Base-by-base conservation (phyloP, 1,140 invertebrate species). In the Euwallacea fornicatus region DNA sequence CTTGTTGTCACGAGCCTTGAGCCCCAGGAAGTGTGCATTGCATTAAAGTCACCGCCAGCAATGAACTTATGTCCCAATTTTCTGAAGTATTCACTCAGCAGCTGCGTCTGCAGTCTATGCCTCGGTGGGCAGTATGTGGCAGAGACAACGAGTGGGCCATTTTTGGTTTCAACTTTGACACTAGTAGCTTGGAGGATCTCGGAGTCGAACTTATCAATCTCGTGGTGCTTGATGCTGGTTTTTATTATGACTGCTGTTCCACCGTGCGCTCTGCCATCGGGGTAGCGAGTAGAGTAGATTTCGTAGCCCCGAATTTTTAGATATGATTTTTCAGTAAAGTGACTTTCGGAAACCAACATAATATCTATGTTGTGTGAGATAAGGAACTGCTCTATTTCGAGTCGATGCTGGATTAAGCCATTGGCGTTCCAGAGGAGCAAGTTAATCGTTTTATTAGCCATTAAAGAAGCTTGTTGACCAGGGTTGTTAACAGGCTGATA, bases 121-220 rank as follows among this genome's bases (percentile, higher is more conserved):
- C 13, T 79, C 33, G 79, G 78, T 43, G 80, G 79, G 62, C 77
- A 76, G 62, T 83, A 82, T 6, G 81, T 62, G 54, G 81, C 76
- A 7, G 77, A 77, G 46, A 80, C 60, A 41, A 58, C 78, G 0
- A 80, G 43, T 11, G 63, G 21, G 6, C 58, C 15, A 60, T 60
- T 7, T 9, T 60, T 41, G 9, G 7, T 41, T 7, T 21, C 58
- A 33, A 55, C 71, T 9, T 6, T 41, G 6, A 60, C 58, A 65
- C 2, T 75, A 11, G 76, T 76, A 0, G 71, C 66, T 71, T 78
- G 74, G 6, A 78, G 15, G 21, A 73, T 43, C 21, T 74, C 60
- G 13, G 47, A 69, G 54, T 42, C 7, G 50, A 41, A 73, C 63
- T 66, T 65, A 7, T 63, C 53, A 2, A 55, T 54, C 58, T 70